Evolutionary conservation across 2,113 vertebrate species (phyloP).

Genomic region (Pogona vitticeps): DNA sequence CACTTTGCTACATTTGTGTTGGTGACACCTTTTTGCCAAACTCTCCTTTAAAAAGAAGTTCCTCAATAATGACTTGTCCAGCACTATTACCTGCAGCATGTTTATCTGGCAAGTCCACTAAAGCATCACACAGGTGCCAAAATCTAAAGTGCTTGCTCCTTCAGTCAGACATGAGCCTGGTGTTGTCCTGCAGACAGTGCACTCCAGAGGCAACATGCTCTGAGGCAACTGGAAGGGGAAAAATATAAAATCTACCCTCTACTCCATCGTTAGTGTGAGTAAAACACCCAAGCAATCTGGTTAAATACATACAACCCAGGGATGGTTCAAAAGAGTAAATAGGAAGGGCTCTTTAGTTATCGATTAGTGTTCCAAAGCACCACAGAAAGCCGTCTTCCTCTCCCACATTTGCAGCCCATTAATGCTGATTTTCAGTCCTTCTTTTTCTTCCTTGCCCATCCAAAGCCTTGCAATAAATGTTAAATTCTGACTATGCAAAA

Average conservation of each 20-base stretch:
- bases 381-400: neutral
- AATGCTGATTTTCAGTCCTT: neutral
- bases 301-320: neutral
- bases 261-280: accelerated
- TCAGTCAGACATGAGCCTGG: neutral
- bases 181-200: too few species aligned
- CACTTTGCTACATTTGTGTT: too few species aligned
- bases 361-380: neutral
- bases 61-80: too few species aligned
- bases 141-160: neutral
- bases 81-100: too few species aligned
- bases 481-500: neutral
- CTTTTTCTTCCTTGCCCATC: neutral
- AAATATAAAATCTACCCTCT: neutral
- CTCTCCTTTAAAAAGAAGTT: too few species aligned
- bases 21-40: too few species aligned
- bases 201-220: neutral
- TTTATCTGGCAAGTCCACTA: neutral
- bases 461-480: neutral
- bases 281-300: accelerated
- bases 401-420: neutral
- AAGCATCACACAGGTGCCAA: neutral
- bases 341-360: neutral
- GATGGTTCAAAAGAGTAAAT: neutral
- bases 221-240: neutral